Base-by-base conservation (phyloP, 1,140 invertebrate species). In the Hycleus cichorii region DNA sequence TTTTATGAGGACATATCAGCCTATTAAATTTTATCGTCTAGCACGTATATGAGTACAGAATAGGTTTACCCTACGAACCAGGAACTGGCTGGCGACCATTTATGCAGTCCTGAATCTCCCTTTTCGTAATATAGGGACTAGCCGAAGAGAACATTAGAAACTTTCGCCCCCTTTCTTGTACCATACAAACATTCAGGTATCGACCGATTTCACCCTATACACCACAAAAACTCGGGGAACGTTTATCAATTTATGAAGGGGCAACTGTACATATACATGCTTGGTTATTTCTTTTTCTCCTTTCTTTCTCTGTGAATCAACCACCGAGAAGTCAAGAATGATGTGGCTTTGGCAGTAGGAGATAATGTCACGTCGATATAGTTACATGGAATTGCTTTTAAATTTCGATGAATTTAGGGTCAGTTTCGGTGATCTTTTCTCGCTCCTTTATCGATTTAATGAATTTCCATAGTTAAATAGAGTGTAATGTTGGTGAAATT, bases 371-470 rank as follows among this genome's bases (percentile, higher is more conserved):
- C 50, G 40, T 40, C 42, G 32, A 43, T 44, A 18, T 43, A 18
- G 8, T 43, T 26, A 53, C 51, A 53, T 45, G 51, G 25, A 53
- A 53, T 45, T 46, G 51, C 51, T 53, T 53, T 53, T 53, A 46
- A 45, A 53, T 32, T 32, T 32, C 32, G 32, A 32, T 32, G 32
- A 53, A 53, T 32, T 38, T 45, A 12, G 10, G 25, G 43, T 32
- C 39, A 39, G 32, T 49, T 49, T 9, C 27, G 25, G 48, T 10
- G 48, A 46, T 53, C 46, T 53, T 45, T 53, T 46, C 51, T 25
- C 26, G 39, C 46, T 38, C 18, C 42, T 45, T 53, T 43, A 53
- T 42, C 46, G 51, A 53, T 53, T 53, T 53, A 53, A 42, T 12
- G 5, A 27, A 6, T n/a, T 27, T 25, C 25, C 32, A 42, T 24